These are phyloP conservation scores for Agrochola macilenta DNA, from an alignment of 2,888 invertebrate genomes.

Conservation along the genomic window DNA sequence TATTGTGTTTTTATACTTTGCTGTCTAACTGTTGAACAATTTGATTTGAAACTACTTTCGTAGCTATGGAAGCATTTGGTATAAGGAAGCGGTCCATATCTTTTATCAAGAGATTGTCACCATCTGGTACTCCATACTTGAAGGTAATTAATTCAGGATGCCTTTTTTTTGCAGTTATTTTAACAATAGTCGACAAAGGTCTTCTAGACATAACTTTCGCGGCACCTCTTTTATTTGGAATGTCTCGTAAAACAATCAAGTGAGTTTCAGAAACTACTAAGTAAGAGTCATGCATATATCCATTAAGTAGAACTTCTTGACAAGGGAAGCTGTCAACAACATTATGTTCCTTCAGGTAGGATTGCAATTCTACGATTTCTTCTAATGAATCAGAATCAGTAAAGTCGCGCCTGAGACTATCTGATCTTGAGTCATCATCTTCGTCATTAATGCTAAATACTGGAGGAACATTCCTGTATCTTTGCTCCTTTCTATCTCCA, in stretches of 20 bases:
- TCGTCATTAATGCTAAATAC: constrained; percentile 99
- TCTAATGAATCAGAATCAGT: constrained; percentile 92
- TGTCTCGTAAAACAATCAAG: constrained; percentile 95
- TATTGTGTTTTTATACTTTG: constrained; percentile 68
- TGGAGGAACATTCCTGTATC: constrained; percentile 97
- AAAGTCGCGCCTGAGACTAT: constrained; percentile 78
- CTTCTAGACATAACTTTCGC: constrained; percentile 97
- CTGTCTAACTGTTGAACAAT: constrained; percentile 91
- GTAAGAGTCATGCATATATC: constrained; percentile 96
- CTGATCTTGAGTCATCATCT: constrained; percentile 84
- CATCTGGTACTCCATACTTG: constrained; percentile 97
- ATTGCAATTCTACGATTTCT: constrained; percentile 95
- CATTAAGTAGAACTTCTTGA: constrained; percentile 97
- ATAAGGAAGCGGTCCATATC: constrained; percentile 98
- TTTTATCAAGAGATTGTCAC: constrained; percentile 94
- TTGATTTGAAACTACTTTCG: constrained; percentile 96
- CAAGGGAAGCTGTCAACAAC: constrained; percentile 97
- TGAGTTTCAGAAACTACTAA: constrained; percentile 96
- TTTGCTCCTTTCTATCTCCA: constrained; percentile 95
- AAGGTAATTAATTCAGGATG: constrained; percentile 99
- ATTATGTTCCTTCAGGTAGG: constrained; percentile 95
- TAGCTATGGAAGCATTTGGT: constrained; percentile 97
- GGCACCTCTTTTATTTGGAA: constrained; percentile 93
- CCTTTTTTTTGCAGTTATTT: constrained; percentile 98
- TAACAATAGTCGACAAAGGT: constrained; percentile 97